Evolutionary conservation across 2,888 invertebrate species (phyloP).

Genomic region (Lycocerus yunnanus): DNA sequence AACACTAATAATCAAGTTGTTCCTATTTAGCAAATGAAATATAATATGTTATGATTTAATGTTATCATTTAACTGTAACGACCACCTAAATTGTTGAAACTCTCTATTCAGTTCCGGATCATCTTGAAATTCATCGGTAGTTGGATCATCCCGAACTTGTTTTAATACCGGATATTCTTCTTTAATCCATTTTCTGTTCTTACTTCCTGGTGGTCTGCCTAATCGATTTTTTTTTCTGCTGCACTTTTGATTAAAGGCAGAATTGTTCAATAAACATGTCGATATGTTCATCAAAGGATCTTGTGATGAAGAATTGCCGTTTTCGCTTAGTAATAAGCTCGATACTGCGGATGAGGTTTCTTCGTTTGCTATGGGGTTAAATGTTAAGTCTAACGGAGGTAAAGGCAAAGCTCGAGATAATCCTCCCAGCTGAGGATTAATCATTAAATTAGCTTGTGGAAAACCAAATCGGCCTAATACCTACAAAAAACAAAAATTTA

Average conservation of each 20-base stretch:
- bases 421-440: constrained; percentile 54
- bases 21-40: too few species aligned
- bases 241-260: constrained; percentile 6
- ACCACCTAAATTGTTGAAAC: constrained; percentile 49
- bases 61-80: constrained; percentile 39
- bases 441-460: constrained; percentile 52
- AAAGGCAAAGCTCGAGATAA: constrained; percentile 42
- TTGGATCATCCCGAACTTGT: constrained; percentile 30
- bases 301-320: not conserved
- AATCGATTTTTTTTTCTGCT: constrained; percentile 33
- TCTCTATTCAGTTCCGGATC: constrained; percentile 53
- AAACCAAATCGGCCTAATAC: constrained; percentile 54
- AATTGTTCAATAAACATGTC: constrained; percentile 1
- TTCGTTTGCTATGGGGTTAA: constrained; percentile 11
- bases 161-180: constrained; percentile 23
- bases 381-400: constrained; percentile 31
- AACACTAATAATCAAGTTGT: too few species aligned
- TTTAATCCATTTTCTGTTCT: constrained; percentile 34
- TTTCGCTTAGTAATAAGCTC: constrained; percentile 24
- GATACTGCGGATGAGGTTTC: constrained; percentile 31
- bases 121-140: constrained; percentile 50
- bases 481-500: constrained; percentile 33
- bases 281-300: constrained; percentile 1
- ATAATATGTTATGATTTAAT: not conserved
- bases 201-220: constrained; percentile 44